Base-by-base conservation (phyloP, 1,140 invertebrate species). In the Vollenhovia emeryi region DNA sequence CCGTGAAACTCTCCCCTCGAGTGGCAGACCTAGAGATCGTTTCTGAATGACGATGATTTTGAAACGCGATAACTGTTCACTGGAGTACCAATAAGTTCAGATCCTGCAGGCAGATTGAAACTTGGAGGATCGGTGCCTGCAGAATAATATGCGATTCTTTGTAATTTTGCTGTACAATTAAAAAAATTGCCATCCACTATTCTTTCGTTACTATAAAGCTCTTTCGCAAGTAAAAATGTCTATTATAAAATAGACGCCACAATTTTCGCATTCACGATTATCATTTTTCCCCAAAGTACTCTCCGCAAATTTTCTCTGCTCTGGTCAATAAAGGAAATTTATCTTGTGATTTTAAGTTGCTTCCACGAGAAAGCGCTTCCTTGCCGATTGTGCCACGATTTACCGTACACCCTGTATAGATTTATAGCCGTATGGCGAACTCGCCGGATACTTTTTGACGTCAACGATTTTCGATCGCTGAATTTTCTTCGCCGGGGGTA, bases 31-130 rank as follows among this genome's bases (percentile, higher is more conserved):
- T 9, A 8, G 15, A 3, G 33, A 33, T 68, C 21, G 21, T 13
- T 68, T 62, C 52, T 73, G 50, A 30, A 82, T 82, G 50, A 73
- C 66, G 40, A 30, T 82, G 64, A 80, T 80, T 74, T 78, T 57
- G 78, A 71, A 80, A 57, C 33, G 50, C 24, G 78, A 80, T 71
- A 79, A 80, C 36, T 52, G 13, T 69, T 3, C 11, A 8, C n/a
- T 48, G 33, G 33, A 24, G 40, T 18, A 15, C 30, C 55, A 68
- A 71, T 80, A 71, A 80, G n/a, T 33, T 33, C 24, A 45, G 8
- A 24, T 15, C 8, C n/a, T n/a, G n/a, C n/a, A 40, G 27, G 24
- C 40, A 50, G 62, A 33, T 64, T 64, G 30, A 11, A 50, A 64
- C 27, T 62, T 48, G 27, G 1, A 1, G 4, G 2, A 13, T 43